Evolutionary conservation across 92 coral and sea anemone genomes (phyloP).

Genomic region (Desmophyllum pertusum): DNA sequence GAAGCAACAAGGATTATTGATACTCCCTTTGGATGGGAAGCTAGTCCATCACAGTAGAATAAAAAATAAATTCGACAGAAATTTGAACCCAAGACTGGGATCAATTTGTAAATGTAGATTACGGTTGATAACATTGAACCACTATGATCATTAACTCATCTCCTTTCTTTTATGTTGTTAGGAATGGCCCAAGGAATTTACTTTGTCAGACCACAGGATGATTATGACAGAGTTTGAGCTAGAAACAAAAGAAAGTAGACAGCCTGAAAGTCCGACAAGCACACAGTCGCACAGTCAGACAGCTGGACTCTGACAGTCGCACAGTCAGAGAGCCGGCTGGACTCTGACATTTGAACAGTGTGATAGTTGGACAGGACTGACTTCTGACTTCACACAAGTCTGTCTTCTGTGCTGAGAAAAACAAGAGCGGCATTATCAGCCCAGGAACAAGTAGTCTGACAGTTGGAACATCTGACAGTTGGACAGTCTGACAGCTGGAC

Average conservation of each 20-base stretch:
- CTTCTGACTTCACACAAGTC: too few species aligned
- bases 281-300: neutral
- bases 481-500: neutral
- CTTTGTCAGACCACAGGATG: slow-evolving; percentile 94
- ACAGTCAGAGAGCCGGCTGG: neutral
- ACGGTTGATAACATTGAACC: neutral
- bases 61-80: too few species aligned
- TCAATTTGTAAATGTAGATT: neutral
- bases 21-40: too few species aligned
- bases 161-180: slow-evolving; percentile 30
- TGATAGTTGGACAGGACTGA: neutral
- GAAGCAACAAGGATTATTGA: too few species aligned
- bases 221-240: slow-evolving; percentile 91
- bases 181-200: slow-evolving; percentile 93
- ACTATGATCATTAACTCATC: neutral
- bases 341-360: neutral
- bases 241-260: slow-evolving; percentile 20
- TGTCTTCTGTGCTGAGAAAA: too few species aligned
- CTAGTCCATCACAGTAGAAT: too few species aligned
- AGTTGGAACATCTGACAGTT: neutral
- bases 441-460: neutral
- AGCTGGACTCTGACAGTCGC: neutral
- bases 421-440: too few species aligned
- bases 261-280: neutral
- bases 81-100: too few species aligned